A percentile compares a stretch with the other conserved stretches of the same genome.
phyloP scores from a whole-genome alignment of 2,113 vertebrate genomes.

The Tetrax tetrax region DNA sequence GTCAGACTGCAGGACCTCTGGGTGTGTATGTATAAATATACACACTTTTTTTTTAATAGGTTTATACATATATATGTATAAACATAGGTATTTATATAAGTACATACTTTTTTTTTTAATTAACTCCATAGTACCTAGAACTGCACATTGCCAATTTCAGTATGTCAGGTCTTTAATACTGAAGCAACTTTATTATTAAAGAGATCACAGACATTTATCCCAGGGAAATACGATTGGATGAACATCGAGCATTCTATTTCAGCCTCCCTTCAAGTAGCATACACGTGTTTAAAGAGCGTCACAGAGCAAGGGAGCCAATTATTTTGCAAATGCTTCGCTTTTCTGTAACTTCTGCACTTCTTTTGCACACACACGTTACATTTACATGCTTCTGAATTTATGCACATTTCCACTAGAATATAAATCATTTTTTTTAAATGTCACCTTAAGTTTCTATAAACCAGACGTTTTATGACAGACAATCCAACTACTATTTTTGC shows the following conservation, averaged over 20 bases:
- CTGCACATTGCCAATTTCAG: not conserved
- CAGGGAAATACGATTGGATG: not conserved
- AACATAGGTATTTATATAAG: not conserved
- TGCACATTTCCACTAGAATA: not conserved
- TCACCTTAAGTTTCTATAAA: slow-evolving; percentile 9
- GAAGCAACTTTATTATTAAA: not conserved
- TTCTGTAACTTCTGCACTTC: not conserved
- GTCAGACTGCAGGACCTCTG: not conserved
- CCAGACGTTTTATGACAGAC: not conserved
- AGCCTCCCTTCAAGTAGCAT: not conserved
- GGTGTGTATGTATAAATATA: no score
- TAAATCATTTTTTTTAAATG: not conserved
- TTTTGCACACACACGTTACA: not conserved
- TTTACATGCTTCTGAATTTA: not conserved
- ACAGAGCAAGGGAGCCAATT: not conserved
- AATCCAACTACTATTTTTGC: not conserved
- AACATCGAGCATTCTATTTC: not conserved
- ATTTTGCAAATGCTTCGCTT: not conserved
- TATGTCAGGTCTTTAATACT: not conserved
- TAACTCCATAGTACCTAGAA: not conserved
- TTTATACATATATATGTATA: not conserved
- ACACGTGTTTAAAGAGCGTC: not conserved
- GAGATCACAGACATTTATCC: not conserved
- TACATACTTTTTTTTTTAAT: not conserved
- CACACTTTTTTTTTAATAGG: not conserved